phyloP scores from a whole-genome alignment of 2,113 vertebrate species.

The Stomatorhinus ivindoensis region DNA sequence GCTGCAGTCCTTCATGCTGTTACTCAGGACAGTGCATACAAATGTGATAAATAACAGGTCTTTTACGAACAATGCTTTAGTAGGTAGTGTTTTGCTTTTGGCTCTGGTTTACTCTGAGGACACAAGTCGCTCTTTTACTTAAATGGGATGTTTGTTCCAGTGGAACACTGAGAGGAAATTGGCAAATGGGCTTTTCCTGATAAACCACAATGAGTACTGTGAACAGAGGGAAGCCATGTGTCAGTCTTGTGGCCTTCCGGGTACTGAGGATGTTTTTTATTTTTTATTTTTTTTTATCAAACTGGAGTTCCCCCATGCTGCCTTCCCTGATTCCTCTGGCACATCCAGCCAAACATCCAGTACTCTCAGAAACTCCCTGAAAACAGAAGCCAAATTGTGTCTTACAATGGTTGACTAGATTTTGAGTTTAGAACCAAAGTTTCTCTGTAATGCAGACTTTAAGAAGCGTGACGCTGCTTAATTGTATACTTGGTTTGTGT shows the following conservation, averaged over 20 bases:
- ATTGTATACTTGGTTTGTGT: not conserved
- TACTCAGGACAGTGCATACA: not conserved
- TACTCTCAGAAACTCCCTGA: not conserved
- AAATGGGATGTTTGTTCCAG: not conserved
- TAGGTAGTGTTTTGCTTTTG: not conserved
- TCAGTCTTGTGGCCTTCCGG: not conserved
- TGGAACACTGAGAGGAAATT: not conserved
- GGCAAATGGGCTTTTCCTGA: not conserved
- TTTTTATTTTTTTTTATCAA: not conserved
- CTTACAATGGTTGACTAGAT: not conserved
- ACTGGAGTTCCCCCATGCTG: not conserved
- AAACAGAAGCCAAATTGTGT: not conserved
- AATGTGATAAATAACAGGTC: not conserved
- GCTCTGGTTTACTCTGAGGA: not conserved
- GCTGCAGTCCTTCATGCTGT: not conserved
- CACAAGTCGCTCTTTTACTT: not conserved
- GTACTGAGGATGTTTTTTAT: not conserved
- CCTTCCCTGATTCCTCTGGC: not conserved
- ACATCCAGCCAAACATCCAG: not conserved
- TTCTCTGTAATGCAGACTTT: not conserved
- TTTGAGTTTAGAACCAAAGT: not conserved
- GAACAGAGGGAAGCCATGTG: not conserved
- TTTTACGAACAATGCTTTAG: not conserved
- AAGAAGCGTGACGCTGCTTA: not conserved
- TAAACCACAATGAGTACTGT: not conserved